phyloP scores from a whole-genome alignment of 2,888 invertebrate species.

The Cabera pusaria region DNA sequence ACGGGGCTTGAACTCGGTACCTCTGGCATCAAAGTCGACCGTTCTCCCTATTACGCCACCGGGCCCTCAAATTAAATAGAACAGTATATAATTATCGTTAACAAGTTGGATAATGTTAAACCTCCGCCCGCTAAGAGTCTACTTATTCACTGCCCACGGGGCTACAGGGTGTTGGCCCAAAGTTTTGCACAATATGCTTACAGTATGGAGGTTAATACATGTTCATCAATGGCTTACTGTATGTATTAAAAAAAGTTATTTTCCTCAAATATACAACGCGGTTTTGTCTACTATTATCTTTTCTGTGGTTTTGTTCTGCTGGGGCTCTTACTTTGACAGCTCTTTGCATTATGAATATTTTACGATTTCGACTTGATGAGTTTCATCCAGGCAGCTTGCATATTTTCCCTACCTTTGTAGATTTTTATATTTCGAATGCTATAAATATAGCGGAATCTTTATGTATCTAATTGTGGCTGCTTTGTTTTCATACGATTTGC shows the following conservation, averaged over 20 bases:
- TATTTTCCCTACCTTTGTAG: no score
- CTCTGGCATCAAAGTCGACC: no score
- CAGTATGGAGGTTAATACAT: no score
- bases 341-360: slow-evolving; percentile 3
- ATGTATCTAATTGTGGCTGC: slow-evolving; percentile 30
- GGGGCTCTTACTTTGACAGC: slow-evolving; percentile 26
- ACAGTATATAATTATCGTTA: slow-evolving; percentile 62
- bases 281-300: no score
- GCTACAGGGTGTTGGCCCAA: slow-evolving; percentile 61
- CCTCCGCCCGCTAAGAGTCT: slow-evolving; percentile 56
- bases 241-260: slow-evolving; percentile 34
- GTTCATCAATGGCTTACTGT: no score
- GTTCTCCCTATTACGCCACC: no score
- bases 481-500: slow-evolving; percentile 32
- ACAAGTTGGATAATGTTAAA: slow-evolving; percentile 68
- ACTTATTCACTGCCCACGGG: slow-evolving; percentile 70
- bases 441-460: slow-evolving; percentile 11
- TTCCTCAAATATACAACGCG: slow-evolving; percentile 35
- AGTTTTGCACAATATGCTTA: slow-evolving; percentile 46
- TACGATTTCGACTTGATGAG: slow-evolving; percentile 7
- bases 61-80: slow-evolving; percentile 62
- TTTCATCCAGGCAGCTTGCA: slow-evolving; percentile 5
- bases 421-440: slow-evolving; percentile 8
- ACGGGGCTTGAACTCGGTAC: no score
- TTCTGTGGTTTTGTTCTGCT: slow-evolving; percentile 22